Conservation (phyloP, 2,888 invertebrate genomes). For the Chymomyza procnemis region DNA sequence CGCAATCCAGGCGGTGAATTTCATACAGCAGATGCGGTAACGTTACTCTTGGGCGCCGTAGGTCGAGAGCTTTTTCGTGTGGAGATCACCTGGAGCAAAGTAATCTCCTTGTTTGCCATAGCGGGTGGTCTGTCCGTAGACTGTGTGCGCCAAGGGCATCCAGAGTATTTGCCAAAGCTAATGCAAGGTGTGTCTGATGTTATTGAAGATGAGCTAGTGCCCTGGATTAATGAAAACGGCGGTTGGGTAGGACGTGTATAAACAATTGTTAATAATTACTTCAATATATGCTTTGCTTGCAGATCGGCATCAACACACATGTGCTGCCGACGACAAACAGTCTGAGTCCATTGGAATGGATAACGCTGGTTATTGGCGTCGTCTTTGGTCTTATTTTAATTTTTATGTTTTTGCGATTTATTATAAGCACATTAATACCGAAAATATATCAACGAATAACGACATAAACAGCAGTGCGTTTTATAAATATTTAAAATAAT, state of each 20-base stretch:
- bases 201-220: constrained; percentile 84
- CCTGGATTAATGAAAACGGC: constrained; percentile 90
- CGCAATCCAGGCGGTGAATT: constrained; percentile 81
- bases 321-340: constrained; percentile 74
- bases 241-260: constrained; percentile 85
- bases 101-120: constrained; percentile 88
- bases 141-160: constrained; percentile 86
- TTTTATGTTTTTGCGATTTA: constrained; percentile 72
- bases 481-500: background rate
- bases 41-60: constrained; percentile 82
- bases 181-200: constrained; percentile 87
- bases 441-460: constrained; percentile 69
- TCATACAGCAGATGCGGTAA: constrained; percentile 78
- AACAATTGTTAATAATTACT: no score
- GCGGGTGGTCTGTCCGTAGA: constrained; percentile 91
- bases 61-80: constrained; percentile 85
- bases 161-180: constrained; percentile 87
- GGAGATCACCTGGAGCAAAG: constrained; percentile 90
- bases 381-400: constrained; percentile 74
- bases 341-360: constrained; percentile 76
- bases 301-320: constrained; percentile 77
- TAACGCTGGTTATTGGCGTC: constrained; percentile 73
- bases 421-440: constrained; percentile 67
- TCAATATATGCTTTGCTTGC: constrained; percentile 1
- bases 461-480: background rate